These are phyloP conservation scores for Apostichopus californicus DNA, from an alignment of 35 echinoderm and acorn worm species.

Conservation along the genomic window DNA sequence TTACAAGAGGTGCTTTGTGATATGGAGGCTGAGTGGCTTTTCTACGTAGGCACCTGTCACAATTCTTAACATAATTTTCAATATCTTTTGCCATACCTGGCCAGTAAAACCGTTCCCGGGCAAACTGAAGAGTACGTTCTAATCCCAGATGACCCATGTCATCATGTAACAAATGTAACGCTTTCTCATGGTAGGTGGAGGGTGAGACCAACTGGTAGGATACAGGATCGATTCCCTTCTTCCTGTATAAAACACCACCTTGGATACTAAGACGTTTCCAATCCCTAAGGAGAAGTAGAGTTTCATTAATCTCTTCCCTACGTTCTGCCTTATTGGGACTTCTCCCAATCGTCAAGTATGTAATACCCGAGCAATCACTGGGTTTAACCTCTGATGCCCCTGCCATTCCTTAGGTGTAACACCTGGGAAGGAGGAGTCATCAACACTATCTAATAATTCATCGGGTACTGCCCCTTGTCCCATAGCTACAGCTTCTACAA, in stretches of 20 bases:
- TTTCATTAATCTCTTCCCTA: background rate
- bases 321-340: background rate
- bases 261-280: background rate
- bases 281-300: slow-evolving; percentile 7
- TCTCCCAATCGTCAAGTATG: background rate
- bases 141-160: slow-evolving; percentile 75
- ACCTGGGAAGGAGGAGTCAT: background rate
- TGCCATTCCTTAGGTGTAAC: background rate
- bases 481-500: too few relatives aligned
- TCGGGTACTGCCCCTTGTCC: too few relatives aligned
- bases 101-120: too few relatives aligned
- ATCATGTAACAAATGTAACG: background rate
- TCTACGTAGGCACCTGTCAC: slow-evolving; percentile 43
- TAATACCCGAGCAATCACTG: background rate
- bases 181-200: background rate
- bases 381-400: background rate
- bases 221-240: background rate
- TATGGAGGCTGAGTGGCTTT: background rate
- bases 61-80: slow-evolving; percentile 24
- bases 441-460: too few relatives aligned
- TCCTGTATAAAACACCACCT: background rate
- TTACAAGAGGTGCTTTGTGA: slow-evolving; percentile 31
- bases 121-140: slow-evolving; percentile 41
- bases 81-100: too few relatives aligned
- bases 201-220: slow-evolving; percentile 24